Evolutionary conservation across 1,140 invertebrate species (phyloP).

Genomic region (Heliothis subflexa): DNA sequence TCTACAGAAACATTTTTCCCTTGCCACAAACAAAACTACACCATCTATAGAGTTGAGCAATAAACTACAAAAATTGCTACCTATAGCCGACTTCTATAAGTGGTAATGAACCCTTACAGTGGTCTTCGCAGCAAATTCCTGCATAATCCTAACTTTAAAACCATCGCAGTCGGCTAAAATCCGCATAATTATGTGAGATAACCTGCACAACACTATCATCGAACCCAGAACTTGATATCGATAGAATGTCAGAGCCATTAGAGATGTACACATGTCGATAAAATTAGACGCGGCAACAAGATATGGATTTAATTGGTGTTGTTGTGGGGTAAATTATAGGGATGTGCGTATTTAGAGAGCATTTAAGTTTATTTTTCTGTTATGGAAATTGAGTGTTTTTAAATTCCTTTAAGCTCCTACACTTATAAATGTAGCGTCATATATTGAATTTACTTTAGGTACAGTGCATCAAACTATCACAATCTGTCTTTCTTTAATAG

Average conservation of each 20-base stretch:
- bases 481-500: no score
- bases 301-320: constrained; percentile 16
- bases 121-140: background rate
- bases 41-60: no score
- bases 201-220: constrained; percentile 27
- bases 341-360: background rate
- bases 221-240: constrained; percentile 15
- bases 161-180: background rate
- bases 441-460: no score
- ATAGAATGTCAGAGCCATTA: constrained; percentile 29
- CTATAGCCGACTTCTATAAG: background rate
- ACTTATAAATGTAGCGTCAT: no score
- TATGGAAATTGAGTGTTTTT: background rate
- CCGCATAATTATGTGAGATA: constrained; percentile 25
- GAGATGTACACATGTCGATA: constrained; percentile 35
- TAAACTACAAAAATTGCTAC: no score
- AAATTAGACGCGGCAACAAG: constrained; percentile 7
- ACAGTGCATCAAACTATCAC: no score
- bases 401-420: background rate
- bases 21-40: no score
- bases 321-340: background rate
- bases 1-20: no score
- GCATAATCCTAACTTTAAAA: background rate
- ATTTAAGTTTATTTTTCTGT: background rate
- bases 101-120: background rate